Base-by-base conservation (phyloP, 2,888 invertebrate genomes). In the Tetropium fuscum region DNA sequence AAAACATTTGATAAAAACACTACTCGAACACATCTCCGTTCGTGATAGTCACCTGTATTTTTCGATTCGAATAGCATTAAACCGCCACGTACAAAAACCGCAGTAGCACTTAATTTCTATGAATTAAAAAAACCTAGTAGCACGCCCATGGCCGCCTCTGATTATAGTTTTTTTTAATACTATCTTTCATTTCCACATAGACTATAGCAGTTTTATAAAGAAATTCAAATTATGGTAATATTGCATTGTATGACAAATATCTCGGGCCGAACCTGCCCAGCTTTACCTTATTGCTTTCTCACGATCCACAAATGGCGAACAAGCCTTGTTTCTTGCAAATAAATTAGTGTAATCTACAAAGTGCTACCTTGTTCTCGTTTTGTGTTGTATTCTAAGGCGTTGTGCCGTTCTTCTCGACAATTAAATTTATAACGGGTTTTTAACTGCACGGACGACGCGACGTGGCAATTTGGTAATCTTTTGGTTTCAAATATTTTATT, bases 301-400 rank as follows among this genome's bases (percentile, higher is more conserved):
- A 54, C 54, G 54, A 54, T 54, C 54, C 54, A 36, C 54, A 54
- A 54, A 54, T 44, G 54, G 54, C 44, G 51, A 25, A 16, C 25
- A 22, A 40, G 20, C 22, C 40, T 38, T 25, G 40, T 45, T 25
- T 43, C 36, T 32, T 20, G 54, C 54, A 54, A 54, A 44, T 54
- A 54, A 44, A 45, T 36, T 54, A 45, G 16, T 16, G 48, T 36
- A 48, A 48, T 48, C 20, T 48, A 11, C 20, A 20, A 51, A 38
- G 51, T 38, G 51, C 38, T 25, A 45, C 22, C 36, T 44, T 27
- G 44, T 41, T 43, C 40, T 43, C 44, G 13, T 36, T 49, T 49
- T 27, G 44, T 27, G 6, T 15, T 44, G 25, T 13, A 15, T 49
- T 15, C 32, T 20, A 8, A 10, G 34, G 30, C 8, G 38, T 11